Percentiles rank a stretch among this genome's conserved stretches.
These are phyloP conservation scores for Mionectes olivaceus DNA, from an alignment of 2,797 vertebrate species.

Conservation along the genomic window DNA sequence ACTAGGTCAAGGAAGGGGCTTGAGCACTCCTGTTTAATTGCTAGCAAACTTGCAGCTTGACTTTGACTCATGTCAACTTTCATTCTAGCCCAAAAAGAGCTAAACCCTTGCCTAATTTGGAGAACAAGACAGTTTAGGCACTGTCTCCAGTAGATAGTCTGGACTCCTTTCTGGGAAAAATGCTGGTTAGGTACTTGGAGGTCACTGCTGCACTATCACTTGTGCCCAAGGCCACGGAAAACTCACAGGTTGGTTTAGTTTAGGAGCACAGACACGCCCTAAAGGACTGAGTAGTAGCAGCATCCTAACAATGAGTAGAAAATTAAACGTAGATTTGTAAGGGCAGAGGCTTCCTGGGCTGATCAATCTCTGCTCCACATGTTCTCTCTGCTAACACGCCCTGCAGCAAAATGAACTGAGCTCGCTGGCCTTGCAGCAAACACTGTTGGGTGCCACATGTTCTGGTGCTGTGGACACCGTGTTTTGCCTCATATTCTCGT, in stretches of 20 bases:
- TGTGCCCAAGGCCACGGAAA: background rate
- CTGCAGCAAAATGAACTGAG: background rate
- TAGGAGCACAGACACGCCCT: background rate
- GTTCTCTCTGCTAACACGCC: background rate
- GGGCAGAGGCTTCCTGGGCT: background rate
- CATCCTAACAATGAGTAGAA: background rate
- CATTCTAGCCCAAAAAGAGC: background rate
- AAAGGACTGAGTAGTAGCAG: background rate
- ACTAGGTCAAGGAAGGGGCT: background rate
- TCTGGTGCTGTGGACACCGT: accelerated
- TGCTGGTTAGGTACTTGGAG: background rate
- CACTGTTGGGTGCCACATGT: background rate
- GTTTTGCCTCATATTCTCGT: background rate
- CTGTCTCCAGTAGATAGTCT: background rate
- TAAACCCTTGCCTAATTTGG: background rate
- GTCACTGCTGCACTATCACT: background rate
- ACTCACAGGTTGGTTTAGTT: background rate
- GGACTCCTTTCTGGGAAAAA: background rate
- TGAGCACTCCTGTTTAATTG: background rate
- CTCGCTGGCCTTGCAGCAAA: background rate
- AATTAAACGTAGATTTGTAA: background rate
- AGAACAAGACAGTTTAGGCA: background rate
- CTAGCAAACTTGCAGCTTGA: background rate
- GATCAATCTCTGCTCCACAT: background rate
- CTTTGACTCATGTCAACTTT: background rate